These are phyloP conservation scores for Pyrgus malvae DNA, from an alignment of 2,888 invertebrate genomes.

Conservation along the genomic window DNA sequence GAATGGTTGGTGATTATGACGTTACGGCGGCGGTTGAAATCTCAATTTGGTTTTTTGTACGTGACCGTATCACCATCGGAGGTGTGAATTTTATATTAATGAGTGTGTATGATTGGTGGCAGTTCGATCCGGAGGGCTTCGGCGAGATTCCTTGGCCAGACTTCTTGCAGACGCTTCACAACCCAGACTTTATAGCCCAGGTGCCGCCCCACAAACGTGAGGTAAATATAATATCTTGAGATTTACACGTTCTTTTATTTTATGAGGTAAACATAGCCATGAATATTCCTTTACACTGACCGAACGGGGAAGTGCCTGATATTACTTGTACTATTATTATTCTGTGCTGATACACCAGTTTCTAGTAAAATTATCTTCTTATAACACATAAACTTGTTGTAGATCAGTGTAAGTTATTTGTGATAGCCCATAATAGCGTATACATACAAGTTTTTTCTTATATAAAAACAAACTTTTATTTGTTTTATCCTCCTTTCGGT, in stretches of 20 bases:
- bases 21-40: slow-evolving; percentile 55
- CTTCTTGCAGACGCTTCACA: slow-evolving; percentile 88
- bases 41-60: slow-evolving; percentile 49
- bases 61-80: slow-evolving; percentile 46
- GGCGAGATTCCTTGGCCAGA: slow-evolving; percentile 95
- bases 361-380: too few relatives aligned
- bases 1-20: slow-evolving; percentile 56
- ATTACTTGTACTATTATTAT: too few relatives aligned
- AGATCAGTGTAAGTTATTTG: too few relatives aligned
- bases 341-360: too few relatives aligned
- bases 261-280: not conserved
- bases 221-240: slow-evolving; percentile 53
- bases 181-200: slow-evolving; percentile 89
- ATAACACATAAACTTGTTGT: too few relatives aligned
- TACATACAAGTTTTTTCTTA: too few relatives aligned
- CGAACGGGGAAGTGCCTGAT: too few relatives aligned
- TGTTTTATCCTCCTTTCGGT: too few relatives aligned
- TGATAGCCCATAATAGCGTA: too few relatives aligned
- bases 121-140: slow-evolving; percentile 96
- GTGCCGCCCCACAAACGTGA: slow-evolving; percentile 89
- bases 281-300: too few relatives aligned
- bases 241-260: too few relatives aligned
- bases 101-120: slow-evolving; percentile 45
- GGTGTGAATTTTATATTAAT: slow-evolving; percentile 40
- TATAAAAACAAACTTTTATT: too few relatives aligned